phyloP scores from a whole-genome alignment of 2,797 vertebrate species.

The Dendrocincla fuliginosa region DNA sequence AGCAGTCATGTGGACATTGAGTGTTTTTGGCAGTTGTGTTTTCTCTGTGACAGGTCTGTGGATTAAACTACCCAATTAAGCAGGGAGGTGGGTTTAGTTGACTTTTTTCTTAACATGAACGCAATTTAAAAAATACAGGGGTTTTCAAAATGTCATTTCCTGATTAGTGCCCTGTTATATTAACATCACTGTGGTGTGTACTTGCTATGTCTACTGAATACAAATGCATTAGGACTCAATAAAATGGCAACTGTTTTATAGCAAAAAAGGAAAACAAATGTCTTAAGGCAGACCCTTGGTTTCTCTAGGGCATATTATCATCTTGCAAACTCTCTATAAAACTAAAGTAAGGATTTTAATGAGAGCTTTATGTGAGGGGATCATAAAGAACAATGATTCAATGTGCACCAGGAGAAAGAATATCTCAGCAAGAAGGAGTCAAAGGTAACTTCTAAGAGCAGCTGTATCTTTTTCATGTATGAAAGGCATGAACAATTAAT shows the following conservation, averaged over 20 bases:
- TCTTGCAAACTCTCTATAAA: not conserved
- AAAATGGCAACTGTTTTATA: not conserved
- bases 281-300: not conserved
- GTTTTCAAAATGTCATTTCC: not conserved
- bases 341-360: not conserved
- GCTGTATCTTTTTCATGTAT: not conserved
- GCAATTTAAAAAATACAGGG: not conserved
- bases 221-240: not conserved
- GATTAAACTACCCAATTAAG: not conserved
- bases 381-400: not conserved
- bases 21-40: not conserved
- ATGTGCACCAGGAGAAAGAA: not conserved
- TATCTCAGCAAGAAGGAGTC: not conserved
- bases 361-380: not conserved
- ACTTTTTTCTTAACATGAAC: not conserved
- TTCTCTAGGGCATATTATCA: not conserved
- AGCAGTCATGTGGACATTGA: not conserved
- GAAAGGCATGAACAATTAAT: not conserved
- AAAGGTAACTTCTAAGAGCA: not conserved
- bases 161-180: not conserved
- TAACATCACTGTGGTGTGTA: not conserved
- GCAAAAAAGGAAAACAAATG: not conserved
- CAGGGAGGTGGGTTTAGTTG: not conserved
- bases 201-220: not conserved
- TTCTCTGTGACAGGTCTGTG: not conserved